A percentile compares a stretch with the other conserved stretches of the same genome.
phyloP scores from a whole-genome alignment of 2,888 invertebrate species.

The Leuctra nigra region DNA sequence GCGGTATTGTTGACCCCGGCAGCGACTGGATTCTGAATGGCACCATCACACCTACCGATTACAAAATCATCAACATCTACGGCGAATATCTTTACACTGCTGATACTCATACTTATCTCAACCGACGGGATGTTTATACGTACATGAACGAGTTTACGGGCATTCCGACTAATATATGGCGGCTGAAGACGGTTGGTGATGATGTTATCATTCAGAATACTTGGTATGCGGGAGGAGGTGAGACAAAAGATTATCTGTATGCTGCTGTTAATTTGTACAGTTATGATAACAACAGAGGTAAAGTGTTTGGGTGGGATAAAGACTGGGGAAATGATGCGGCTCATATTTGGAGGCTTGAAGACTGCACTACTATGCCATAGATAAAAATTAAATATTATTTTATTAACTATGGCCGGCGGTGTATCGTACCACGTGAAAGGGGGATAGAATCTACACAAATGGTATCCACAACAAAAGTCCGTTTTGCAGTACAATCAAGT shows the following conservation, averaged over 20 bases:
- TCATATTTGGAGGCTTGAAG: background rate
- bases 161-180: background rate
- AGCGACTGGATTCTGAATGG: background rate
- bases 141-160: background rate
- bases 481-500: too few species aligned
- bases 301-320: background rate
- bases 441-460: too few species aligned
- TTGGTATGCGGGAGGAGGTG: background rate
- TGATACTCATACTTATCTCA: background rate
- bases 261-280: background rate
- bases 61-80: background rate
- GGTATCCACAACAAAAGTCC: too few species aligned
- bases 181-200: background rate
- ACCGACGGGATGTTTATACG: background rate
- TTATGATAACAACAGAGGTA: background rate
- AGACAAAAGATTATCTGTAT: background rate
- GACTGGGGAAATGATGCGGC: background rate
- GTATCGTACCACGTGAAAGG: too few species aligned
- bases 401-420: too few species aligned
- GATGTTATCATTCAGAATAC: slow-evolving; percentile 4
- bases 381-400: too few species aligned
- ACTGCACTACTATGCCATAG: too few species aligned
- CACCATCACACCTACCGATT: background rate
- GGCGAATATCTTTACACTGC: background rate
- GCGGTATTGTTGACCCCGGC: background rate